Percentiles rank a stretch among this genome's conserved stretches.
Evolutionary conservation across 92 coral and sea anemone species (phyloP).

Genomic region (Porites lobata): DNA sequence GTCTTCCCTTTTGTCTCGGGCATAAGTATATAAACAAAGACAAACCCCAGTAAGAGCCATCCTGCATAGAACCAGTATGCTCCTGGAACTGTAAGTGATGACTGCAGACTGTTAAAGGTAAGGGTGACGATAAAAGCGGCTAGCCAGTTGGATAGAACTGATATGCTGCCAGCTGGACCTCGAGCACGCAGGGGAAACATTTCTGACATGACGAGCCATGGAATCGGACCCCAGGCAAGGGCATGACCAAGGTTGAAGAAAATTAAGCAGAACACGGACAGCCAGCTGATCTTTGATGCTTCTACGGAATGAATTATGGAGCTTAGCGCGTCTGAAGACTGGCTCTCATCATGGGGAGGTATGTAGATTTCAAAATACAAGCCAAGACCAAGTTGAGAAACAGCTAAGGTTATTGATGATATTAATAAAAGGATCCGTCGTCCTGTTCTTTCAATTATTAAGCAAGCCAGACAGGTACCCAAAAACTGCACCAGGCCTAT

Average conservation of each 20-base stretch:
- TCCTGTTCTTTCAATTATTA: constrained; percentile 85
- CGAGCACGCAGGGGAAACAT: constrained; percentile 93
- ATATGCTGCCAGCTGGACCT: constrained; percentile 87
- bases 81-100: constrained; percentile 73
- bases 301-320: constrained; percentile 62
- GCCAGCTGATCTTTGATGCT: constrained; percentile 73
- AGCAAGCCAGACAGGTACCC: constrained; percentile 69
- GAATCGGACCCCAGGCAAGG: constrained; percentile 97
- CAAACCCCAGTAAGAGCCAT: constrained; percentile 66
- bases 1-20: constrained; percentile 98
- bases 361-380: constrained; percentile 74
- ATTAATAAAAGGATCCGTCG: constrained; percentile 83
- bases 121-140: constrained; percentile 80
- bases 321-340: constrained; percentile 3
- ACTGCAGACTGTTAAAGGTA: constrained; percentile 58
- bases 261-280: constrained; percentile 75
- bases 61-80: constrained; percentile 89
- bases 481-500: constrained; percentile 78
- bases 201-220: constrained; percentile 95
- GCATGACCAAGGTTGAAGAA: constrained; percentile 67
- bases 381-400: constrained; percentile 75
- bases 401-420: constrained; percentile 68
- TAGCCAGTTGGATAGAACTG: constrained; percentile 77
- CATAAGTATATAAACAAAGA: constrained; percentile 79
- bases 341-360: constrained; percentile 8